Base-by-base conservation (phyloP, 2,888 invertebrate genomes). In the Malachius bipustulatus region DNA sequence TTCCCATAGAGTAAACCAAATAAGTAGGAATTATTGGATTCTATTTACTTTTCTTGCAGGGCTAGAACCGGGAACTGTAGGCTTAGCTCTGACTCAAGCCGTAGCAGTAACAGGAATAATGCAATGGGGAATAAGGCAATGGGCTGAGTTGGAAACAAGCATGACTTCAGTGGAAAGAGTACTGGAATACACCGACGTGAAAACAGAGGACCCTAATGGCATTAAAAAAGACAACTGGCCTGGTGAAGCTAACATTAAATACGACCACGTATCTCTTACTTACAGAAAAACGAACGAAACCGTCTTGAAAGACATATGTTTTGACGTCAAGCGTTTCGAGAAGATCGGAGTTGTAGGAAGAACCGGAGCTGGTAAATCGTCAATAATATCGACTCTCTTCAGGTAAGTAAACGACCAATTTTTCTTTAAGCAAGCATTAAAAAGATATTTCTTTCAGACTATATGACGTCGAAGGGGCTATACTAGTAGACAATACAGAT, bases 111-210 rank as follows among this genome's bases (percentile, higher is more conserved):
- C 82, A 0, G 80, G 80, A 8, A 60, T 64, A 59, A 47, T 74
- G 46, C 71, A 73, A 51, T 73, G 70, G 69, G 70, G 68, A 2
- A 66, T 75, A 15, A 68, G 90, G 2, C 90, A 91, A 60, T 88
- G 88, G 49, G 85, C 91, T 0, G 91, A 91, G 57, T 58, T 62
- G 4, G 63, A 63, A 57, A 88, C 83, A 53, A 80, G 78, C 47
- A 85, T 88, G 84, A 87, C 85, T 3, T 81, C 84, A 6, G 90
- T 93, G 0, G 94, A 96, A 63, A 73, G 91, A 57, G 71, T 82
- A 1, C 37, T 56, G 33, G 62, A 62, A 46, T 62, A 63, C 37
- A 54, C 68, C 1, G 57, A 67, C n/a, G 51, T 75, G 4, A 59
- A 66, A 39, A 48, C 55, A 15, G 66, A 67, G 47, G 26, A 44